Evolutionary conservation across 1,140 invertebrate species (phyloP), one percentile per base, ranked within the genome.

Genomic region (Dryas iulia): DNA sequence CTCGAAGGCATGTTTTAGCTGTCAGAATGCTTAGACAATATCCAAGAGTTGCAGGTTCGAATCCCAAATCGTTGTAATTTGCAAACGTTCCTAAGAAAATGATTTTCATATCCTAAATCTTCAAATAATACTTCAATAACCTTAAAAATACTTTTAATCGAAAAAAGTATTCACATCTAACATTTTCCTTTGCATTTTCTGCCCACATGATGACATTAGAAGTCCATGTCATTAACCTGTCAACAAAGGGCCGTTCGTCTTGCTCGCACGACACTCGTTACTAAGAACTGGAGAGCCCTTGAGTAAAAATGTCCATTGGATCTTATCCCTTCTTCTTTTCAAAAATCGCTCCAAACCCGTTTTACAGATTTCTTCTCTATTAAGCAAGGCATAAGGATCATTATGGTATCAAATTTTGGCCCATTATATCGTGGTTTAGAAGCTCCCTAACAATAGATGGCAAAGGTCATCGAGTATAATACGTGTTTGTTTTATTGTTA

Each of bases 361-460:
- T 56, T n/a, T 25, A 24, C 6, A 30, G 56, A 23, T 59, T 23
- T 59, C 7, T 33, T 24, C 58, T 59, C 18, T 59, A 35, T 59
- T 35, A 3, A 24, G 7, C 23, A 12, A n/a, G 21, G 4, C 10
- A 26, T 56, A 56, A 56, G 24, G 53, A 25, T 21, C 1, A 25
- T 26, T 25, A 25, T 56, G 3, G 53, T 56, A 12, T 56, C 11
- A n/a, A 12, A n/a, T 24, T 35, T 59, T 47, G 7, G 8, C 1
- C 58, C 31, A 35, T 59, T 59, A 59, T 24, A 59, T 59, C 30
- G 58, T 59, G 58, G 58, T 35, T 59, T 59, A 58, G 56, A 58
- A 59, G 28, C 35, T 59, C 58, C 24, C 28, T 35, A 33, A 59
- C 58, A 59, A 59, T 23, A 59, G 58, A 35, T 35, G 18, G 58